Base-by-base conservation (phyloP, 2,113 vertebrate species). In the Hydrolagus affinis region DNA sequence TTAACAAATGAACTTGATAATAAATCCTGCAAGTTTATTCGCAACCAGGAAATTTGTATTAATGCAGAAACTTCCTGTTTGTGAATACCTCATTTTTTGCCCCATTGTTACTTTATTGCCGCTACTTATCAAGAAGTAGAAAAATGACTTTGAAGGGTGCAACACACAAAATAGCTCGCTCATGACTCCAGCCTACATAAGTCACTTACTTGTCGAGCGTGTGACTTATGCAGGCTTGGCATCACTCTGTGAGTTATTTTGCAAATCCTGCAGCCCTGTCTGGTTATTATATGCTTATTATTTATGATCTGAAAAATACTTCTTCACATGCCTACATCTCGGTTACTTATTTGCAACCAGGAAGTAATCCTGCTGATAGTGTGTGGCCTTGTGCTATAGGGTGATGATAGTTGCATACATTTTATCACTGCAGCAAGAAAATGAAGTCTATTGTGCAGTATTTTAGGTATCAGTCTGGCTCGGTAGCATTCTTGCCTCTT, bases 81-180 rank as follows among this genome's bases (percentile, higher is more conserved):
- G 44, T 6, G 44, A 44, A 44, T 44, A 44, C 44, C 44, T 44
- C 44, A 44, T 44, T 44, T 44, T 44, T 44, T 44, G 44, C 44
- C 44, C 6, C 44, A 8, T 83, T 83, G 60, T 64, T 64, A 30
- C 77, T 66, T 66, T 64, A 83, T 66, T 83, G 12, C 14, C 64
- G 25, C 77, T 64, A 17, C 25, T 30, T 30, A 23, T 64, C 19
- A 32, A 44, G 73, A 15, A 17, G 15, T 8, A 32, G 73, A 75
- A 44, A 44, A 83, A 83, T 83, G 60, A 62, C 4, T 66, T 64
- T 66, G 77, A n/a, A 80, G 59, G 60, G 23, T 80, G 23, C 76
- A 80, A 17, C 30, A 19, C 25, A 66, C 15, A 66, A 83, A 83
- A 30, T 80, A 6, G 28, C 62, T 25, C 12, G 23, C 64, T 83